These are phyloP conservation scores for Macrosoma leucophasiata DNA, from an alignment of 2,888 invertebrate species.

Conservation along the genomic window DNA sequence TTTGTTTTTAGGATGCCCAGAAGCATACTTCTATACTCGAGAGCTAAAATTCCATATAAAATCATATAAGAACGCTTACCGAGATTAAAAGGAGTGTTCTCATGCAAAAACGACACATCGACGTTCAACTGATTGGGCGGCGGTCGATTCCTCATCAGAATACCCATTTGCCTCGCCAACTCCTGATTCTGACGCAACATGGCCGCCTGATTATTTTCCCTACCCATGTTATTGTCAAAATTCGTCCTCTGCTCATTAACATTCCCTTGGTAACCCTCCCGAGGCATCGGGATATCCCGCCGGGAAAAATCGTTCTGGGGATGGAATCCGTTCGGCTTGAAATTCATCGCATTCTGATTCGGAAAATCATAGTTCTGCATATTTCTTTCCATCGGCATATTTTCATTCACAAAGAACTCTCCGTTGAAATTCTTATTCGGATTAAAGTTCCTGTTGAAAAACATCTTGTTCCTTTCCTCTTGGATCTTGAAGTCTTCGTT, in stretches of 20 bases:
- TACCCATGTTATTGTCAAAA: slow-evolving; percentile 41
- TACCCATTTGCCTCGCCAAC: slow-evolving; percentile 59
- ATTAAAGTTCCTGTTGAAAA: slow-evolving; percentile 47
- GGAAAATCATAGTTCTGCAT: slow-evolving; percentile 54
- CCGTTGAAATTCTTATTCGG: slow-evolving; percentile 49
- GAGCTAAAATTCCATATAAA: too few relatives aligned
- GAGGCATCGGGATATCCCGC: slow-evolving; percentile 47
- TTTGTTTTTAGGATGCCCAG: too few relatives aligned
- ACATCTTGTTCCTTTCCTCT: slow-evolving; percentile 53
- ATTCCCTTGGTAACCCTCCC: slow-evolving; percentile 46
- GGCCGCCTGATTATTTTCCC: slow-evolving; percentile 52
- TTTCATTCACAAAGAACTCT: slow-evolving; percentile 47
- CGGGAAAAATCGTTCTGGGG: slow-evolving; percentile 53
- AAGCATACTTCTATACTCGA: too few relatives aligned
- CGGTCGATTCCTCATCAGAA: slow-evolving; percentile 59
- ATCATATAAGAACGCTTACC: slow-evolving; percentile 45
- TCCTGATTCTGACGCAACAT: slow-evolving; percentile 60
- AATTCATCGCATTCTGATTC: slow-evolving; percentile 39
- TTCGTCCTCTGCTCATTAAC: slow-evolving; percentile 42
- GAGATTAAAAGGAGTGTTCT: slow-evolving; percentile 59
- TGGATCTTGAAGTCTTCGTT: slow-evolving; percentile 51
- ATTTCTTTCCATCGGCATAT: slow-evolving; percentile 43
- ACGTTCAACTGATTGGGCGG: slow-evolving; percentile 63
- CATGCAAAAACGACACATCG: slow-evolving; percentile 63
- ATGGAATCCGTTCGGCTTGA: slow-evolving; percentile 56